Evolutionary conservation across 2,888 invertebrate species (phyloP).

Genomic region (Rhabditoides inermis): DNA sequence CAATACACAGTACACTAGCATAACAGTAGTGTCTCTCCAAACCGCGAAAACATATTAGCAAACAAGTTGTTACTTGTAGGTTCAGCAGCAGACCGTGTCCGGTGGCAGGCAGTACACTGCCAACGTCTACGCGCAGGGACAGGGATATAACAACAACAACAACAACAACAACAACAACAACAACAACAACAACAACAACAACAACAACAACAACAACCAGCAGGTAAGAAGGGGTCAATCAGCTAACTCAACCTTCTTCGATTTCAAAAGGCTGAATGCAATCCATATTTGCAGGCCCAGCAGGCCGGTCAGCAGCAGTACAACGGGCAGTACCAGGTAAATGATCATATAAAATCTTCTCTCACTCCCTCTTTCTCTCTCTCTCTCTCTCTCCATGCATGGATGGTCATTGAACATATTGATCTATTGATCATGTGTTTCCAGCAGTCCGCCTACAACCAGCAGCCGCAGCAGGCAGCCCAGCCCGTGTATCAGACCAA

Average conservation of each 20-base stretch:
- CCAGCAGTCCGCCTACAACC: too few species aligned
- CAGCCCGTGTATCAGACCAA: too few species aligned
- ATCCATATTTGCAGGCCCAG: constrained; percentile 2
- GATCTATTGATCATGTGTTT: too few species aligned
- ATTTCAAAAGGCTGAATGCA: background rate
- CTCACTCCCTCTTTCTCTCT: background rate
- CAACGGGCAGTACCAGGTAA: constrained; percentile 13
- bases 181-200: constrained; percentile 2
- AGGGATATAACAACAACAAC: constrained; percentile 11
- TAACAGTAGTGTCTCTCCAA: too few species aligned
- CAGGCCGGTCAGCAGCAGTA: constrained; percentile 14
- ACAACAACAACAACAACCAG: constrained; percentile 1
- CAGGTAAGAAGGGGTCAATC: background rate
- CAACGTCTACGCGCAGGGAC: too few species aligned
- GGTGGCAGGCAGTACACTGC: too few species aligned
- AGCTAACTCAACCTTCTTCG: background rate
- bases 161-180: constrained; percentile 12
- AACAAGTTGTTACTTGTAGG: too few species aligned
- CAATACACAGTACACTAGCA: too few species aligned
- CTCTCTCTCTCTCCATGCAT: constrained; percentile 7
- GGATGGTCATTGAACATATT: too few species aligned
- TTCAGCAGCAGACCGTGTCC: too few species aligned
- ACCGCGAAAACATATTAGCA: too few species aligned
- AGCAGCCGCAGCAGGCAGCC: too few species aligned
- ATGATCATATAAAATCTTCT: constrained; percentile 3